phyloP scores from a whole-genome alignment of 2,113 vertebrate species.

The Ageneiosus marmoratus region DNA sequence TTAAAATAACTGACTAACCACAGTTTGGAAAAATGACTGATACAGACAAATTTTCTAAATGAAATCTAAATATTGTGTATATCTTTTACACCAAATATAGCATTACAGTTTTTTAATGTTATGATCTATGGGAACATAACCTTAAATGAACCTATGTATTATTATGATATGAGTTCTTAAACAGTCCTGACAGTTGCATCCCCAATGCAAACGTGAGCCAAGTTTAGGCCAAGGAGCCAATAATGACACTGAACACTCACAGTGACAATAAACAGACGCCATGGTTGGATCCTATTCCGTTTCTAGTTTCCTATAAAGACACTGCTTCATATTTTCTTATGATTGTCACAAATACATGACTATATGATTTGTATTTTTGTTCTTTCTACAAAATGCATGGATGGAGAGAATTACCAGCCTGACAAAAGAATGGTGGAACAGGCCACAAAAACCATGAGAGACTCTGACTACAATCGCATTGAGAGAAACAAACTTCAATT shows the following conservation, averaged over 20 bases:
- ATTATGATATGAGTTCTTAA: not conserved
- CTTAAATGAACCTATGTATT: no score
- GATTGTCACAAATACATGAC: not conserved
- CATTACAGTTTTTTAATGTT: not conserved
- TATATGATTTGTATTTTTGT: not conserved
- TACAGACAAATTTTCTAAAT: not conserved
- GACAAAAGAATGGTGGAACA: not conserved
- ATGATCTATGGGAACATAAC: not conserved
- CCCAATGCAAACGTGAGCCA: not conserved
- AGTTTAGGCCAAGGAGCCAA: not conserved
- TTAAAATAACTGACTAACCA: slow-evolving; percentile 12
- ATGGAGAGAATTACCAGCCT: not conserved
- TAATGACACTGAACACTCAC: not conserved
- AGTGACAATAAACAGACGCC: not conserved
- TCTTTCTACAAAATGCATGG: not conserved
- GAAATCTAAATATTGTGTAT: not conserved
- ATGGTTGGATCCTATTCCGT: not conserved
- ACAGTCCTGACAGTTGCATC: not conserved
- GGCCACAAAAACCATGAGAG: not conserved
- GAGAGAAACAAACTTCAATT: not conserved
- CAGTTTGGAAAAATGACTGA: not conserved
- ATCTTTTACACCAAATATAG: not conserved
- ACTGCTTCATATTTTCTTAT: not conserved
- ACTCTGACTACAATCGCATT: not conserved
- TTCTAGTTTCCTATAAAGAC: not conserved